These are phyloP conservation scores for Erpornis zantholeuca DNA, from an alignment of 2,113 vertebrate species.

Conservation along the genomic window DNA sequence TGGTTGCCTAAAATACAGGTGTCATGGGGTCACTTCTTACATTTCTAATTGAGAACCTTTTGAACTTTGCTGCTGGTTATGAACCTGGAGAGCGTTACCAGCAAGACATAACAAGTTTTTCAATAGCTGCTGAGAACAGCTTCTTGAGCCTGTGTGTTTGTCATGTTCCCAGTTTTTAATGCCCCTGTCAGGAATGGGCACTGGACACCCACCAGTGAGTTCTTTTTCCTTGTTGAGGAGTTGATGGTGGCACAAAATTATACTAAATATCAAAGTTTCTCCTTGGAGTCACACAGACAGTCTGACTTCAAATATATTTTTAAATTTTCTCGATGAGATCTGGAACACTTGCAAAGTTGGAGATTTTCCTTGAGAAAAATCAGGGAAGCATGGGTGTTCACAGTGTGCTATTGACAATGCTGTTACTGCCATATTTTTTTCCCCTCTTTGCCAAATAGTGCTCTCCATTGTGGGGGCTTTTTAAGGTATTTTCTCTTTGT, in stretches of 20 bases:
- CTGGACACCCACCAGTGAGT: neutral
- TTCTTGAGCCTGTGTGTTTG: neutral
- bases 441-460: neutral
- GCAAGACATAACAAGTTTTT: neutral
- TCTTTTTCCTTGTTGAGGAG: neutral
- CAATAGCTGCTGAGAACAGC: neutral
- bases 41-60: neutral
- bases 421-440: neutral
- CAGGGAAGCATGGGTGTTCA: neutral
- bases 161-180: neutral
- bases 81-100: neutral
- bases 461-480: neutral
- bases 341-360: neutral
- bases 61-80: neutral
- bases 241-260: neutral
- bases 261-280: neutral
- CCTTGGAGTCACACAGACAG: neutral
- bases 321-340: neutral
- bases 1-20: neutral
- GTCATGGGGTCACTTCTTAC: neutral
- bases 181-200: neutral
- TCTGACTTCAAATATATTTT: neutral
- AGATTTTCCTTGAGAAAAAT: neutral
- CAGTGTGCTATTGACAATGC: neutral
- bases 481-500: neutral